Conservation (phyloP, 1,140 invertebrate genomes). For the Atta colombica region DNA sequence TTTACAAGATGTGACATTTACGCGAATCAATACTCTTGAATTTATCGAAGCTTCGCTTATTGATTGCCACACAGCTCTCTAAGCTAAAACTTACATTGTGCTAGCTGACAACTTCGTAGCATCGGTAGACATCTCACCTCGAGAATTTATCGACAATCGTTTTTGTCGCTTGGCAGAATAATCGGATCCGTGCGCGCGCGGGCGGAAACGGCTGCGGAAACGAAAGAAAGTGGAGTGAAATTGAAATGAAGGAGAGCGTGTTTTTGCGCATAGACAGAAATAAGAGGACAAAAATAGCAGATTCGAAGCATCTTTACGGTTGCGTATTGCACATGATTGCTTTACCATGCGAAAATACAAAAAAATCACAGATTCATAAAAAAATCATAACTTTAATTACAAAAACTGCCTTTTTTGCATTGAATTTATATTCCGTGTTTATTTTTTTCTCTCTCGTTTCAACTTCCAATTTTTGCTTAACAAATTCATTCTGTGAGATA, state of each 20-base stretch:
- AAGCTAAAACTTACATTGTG: constrained; percentile 37
- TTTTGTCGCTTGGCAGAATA: constrained; percentile 65
- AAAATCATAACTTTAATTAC: neutral
- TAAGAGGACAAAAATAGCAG: neutral
- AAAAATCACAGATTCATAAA: neutral
- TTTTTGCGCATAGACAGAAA: neutral
- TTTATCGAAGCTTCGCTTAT: constrained; percentile 46
- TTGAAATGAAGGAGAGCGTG: constrained; percentile 64
- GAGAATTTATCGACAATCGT: constrained; percentile 71
- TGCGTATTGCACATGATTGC: neutral
- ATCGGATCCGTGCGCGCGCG: constrained; percentile 51
- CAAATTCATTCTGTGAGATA: constrained; percentile 15
- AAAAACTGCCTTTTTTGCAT: neutral
- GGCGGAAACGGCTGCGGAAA: constrained; percentile 69
- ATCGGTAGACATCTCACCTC: constrained; percentile 18
- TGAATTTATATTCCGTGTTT: neutral
- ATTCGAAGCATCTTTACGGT: neutral
- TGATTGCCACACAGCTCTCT: neutral
- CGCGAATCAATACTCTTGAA: constrained; percentile 34
- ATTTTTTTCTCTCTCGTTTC: neutral
- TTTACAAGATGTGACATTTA: constrained; percentile 46
- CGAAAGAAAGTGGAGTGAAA: constrained; percentile 72
- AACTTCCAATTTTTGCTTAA: neutral
- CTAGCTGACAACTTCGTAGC: constrained; percentile 26
- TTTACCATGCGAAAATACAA: neutral